phyloP scores from a whole-genome alignment of 2,888 invertebrate genomes.

The Gryllus longicercus region DNA sequence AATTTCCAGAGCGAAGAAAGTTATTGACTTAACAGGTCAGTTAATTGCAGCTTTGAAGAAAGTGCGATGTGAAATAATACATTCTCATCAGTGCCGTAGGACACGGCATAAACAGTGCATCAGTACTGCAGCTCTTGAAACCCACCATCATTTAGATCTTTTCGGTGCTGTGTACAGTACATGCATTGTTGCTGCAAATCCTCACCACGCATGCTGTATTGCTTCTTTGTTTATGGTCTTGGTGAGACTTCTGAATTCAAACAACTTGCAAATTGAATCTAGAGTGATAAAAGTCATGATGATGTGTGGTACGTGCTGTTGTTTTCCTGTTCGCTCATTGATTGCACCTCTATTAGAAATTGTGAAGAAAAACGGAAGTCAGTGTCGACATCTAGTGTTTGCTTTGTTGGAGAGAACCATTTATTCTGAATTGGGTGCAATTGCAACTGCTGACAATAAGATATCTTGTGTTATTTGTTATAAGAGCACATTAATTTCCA shows the following conservation, averaged over 20 bases:
- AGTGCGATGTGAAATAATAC: slow-evolving; percentile 56
- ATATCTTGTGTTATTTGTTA: slow-evolving; percentile 51
- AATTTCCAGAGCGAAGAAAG: slow-evolving; percentile 51
- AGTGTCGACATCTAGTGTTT: slow-evolving; percentile 50
- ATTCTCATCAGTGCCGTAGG: slow-evolving; percentile 54
- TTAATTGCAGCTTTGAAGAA: slow-evolving; percentile 57
- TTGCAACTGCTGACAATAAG: slow-evolving; percentile 22
- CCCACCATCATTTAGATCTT: slow-evolving; percentile 59
- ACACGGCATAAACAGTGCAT: slow-evolving; percentile 54
- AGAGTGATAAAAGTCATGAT: slow-evolving; percentile 48
- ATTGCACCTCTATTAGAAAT: slow-evolving; percentile 8
- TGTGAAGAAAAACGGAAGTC: slow-evolving; percentile 39
- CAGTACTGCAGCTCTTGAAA: slow-evolving; percentile 43
- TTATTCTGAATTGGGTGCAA: slow-evolving; percentile 58
- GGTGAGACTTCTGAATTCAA: slow-evolving; percentile 39
- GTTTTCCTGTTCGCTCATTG: slow-evolving; percentile 49
- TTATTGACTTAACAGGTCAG: slow-evolving; percentile 57
- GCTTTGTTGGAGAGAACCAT: slow-evolving; percentile 57
- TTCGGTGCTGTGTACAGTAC: slow-evolving; percentile 53
- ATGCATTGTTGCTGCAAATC: slow-evolving; percentile 38
- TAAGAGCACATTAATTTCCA: slow-evolving; percentile 28
- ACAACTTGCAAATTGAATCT: background rate
- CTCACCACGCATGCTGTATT: slow-evolving; percentile 55
- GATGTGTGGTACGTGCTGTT: slow-evolving; percentile 60
- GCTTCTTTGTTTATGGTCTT: slow-evolving; percentile 57